These are phyloP conservation scores for Holacanthus passer DNA, from an alignment of 2,113 vertebrate species.

Conservation along the genomic window DNA sequence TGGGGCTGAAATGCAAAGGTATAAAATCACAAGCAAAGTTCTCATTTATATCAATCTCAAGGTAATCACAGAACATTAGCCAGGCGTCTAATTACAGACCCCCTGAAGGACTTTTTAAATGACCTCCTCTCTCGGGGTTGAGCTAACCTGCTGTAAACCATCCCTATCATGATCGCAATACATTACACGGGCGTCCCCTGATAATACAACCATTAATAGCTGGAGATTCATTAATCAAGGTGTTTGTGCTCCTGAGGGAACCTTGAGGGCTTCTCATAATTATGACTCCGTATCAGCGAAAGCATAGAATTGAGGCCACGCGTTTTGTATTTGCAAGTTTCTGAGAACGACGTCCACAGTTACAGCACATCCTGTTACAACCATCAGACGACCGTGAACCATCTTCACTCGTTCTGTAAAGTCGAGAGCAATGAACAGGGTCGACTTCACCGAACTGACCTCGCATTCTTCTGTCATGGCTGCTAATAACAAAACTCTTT, in stretches of 20 bases:
- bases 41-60: conserved; percentile 49
- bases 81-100: conserved; percentile 61
- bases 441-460: not conserved
- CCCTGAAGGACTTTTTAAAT: conserved; percentile 62
- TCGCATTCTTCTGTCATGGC: not conserved
- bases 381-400: not conserved
- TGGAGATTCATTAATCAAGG: conserved; percentile 73
- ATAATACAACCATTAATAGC: conserved; percentile 59
- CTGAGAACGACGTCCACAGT: conserved; percentile 6
- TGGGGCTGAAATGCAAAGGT: not conserved
- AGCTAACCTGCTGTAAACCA: conserved; percentile 57
- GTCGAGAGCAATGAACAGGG: not conserved
- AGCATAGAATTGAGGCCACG: conserved; percentile 50
- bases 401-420: not conserved
- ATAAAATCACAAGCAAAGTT: conserved; percentile 3
- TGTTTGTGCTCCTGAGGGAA: conserved; percentile 65
- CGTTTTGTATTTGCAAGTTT: conserved; percentile 26
- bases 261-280: conserved; percentile 68
- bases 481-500: not conserved
- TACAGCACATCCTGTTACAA: not conserved
- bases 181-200: conserved; percentile 45
- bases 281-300: conserved; percentile 51
- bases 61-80: conserved; percentile 60
- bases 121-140: conserved; percentile 46
- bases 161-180: conserved; percentile 52